These are phyloP conservation scores for Tenebrosternarchus preto DNA, from an alignment of 2,113 vertebrate species.

Conservation along the genomic window DNA sequence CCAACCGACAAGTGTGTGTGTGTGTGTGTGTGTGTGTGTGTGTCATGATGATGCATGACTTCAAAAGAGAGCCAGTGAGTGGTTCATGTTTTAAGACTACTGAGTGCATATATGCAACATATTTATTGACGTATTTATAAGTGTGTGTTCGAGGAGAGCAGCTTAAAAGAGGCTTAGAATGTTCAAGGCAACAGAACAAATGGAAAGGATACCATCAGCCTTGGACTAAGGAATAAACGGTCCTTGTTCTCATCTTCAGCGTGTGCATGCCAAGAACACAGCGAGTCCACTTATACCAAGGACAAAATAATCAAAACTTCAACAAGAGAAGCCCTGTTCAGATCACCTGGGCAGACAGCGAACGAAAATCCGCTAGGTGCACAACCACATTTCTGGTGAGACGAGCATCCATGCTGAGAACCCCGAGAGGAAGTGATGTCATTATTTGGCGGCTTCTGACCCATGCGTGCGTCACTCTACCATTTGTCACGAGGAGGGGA, in stretches of 20 bases:
- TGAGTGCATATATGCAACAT: no score
- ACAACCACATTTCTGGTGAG: background rate
- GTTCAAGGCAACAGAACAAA: background rate
- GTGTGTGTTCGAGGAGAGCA: background rate
- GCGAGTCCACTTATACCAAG: no score
- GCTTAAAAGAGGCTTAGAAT: constrained; percentile 7
- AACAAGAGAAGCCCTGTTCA: background rate
- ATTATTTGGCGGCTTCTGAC: background rate
- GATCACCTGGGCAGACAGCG: background rate
- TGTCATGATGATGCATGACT: constrained; percentile 14
- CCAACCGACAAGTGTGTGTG: background rate
- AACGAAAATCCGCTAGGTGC: background rate
- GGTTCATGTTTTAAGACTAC: background rate
- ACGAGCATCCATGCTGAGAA: background rate
- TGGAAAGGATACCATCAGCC: background rate
- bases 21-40: background rate
- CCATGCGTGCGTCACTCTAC: background rate
- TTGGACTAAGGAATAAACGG: background rate
- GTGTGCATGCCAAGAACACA: background rate
- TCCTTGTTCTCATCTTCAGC: background rate
- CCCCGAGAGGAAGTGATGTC: background rate
- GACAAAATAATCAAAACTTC: background rate
- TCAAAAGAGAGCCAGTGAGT: background rate
- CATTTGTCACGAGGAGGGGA: background rate
- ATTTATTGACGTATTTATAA: no score